A percentile compares a stretch with the other conserved stretches of the same genome.
Conservation (phyloP, 2,888 invertebrate genomes). For the Yponomeuta evonymella region DNA sequence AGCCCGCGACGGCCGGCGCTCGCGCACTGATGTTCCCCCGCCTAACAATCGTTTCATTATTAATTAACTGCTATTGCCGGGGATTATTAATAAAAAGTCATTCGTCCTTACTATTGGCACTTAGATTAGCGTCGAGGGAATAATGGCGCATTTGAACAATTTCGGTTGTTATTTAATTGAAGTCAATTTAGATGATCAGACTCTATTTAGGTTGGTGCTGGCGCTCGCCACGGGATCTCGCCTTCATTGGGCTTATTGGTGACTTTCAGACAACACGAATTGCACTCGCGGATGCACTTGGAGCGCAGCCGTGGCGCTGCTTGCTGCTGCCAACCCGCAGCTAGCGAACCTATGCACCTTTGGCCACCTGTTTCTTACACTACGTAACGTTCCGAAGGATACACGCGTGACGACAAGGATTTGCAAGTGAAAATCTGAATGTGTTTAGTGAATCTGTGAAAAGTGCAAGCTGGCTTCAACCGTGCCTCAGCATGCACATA, state of each 20-base stretch:
- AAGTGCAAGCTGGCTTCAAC: background rate
- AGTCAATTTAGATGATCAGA: conserved; percentile 77
- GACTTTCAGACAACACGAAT: conserved; percentile 76
- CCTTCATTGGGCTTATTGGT: conserved; percentile 77
- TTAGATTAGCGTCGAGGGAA: conserved; percentile 75
- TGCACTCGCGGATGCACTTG: conserved; percentile 73
- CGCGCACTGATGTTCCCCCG: conserved; percentile 49
- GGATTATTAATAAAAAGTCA: conserved; percentile 71
- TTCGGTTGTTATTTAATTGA: conserved; percentile 78
- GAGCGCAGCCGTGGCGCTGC: conserved; percentile 50
- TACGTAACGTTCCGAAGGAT: background rate
- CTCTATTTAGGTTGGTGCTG: conserved; percentile 77
- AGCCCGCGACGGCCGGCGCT: background rate
- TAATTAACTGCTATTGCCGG: conserved; percentile 67
- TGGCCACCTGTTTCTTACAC: background rate
- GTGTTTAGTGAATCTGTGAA: background rate
- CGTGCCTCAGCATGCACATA: background rate
- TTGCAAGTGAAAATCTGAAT: background rate
- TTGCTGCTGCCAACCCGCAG: background rate
- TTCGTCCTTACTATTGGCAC: conserved; percentile 74
- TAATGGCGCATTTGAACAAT: conserved; percentile 77
- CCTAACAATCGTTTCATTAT: conserved; percentile 62
- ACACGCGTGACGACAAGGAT: background rate
- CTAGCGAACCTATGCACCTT: background rate
- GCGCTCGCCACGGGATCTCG: conserved; percentile 74